Evolutionary conservation across 37 sponge, comb jelly and placozoan genomes (phyloP).

Genomic region (Agelas oroides): DNA sequence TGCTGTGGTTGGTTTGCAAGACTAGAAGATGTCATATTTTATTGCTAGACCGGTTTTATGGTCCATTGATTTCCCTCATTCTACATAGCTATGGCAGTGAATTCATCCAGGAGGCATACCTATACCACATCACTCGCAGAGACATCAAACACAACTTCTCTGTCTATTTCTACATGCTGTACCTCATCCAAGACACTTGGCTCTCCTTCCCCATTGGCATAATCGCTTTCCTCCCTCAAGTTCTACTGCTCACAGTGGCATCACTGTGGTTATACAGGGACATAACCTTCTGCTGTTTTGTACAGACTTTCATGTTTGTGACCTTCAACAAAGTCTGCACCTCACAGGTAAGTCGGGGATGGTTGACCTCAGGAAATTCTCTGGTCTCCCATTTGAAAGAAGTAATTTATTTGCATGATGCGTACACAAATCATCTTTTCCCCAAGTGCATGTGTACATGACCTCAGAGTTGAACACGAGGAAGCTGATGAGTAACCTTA

Average conservation of each 20-base stretch:
- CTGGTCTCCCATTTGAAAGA: too few relatives aligned
- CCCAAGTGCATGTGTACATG: constrained; percentile 1
- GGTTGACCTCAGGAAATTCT: too few relatives aligned
- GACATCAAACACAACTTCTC: constrained; percentile 99
- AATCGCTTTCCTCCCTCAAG: constrained; percentile 90
- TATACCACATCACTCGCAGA: constrained; percentile 89
- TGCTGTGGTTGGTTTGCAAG: too few relatives aligned
- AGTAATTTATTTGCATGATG: too few relatives aligned
- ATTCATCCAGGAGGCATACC: constrained; percentile 89
- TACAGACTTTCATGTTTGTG: constrained; percentile 94
- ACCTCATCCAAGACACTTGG: constrained; percentile 72
- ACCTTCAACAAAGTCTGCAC: constrained; percentile 99
- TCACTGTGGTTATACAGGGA: constrained; percentile 59
- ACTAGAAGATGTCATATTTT: too few relatives aligned
- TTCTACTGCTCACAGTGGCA: constrained; percentile 62
- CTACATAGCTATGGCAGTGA: constrained; percentile 84
- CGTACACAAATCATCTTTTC: neutral
- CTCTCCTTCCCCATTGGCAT: constrained; percentile 55
- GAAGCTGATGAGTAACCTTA: too few relatives aligned
- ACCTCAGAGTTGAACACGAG: too few relatives aligned
- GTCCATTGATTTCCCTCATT: neutral
- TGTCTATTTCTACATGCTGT: constrained; percentile 95
- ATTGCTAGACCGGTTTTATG: too few relatives aligned
- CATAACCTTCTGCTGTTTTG: constrained; percentile 80
- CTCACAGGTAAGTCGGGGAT: constrained; percentile 79